Percentiles rank a stretch among this genome's conserved stretches.
phyloP scores from a whole-genome alignment of 2,113 vertebrate genomes.

The Phocoena sinus region DNA sequence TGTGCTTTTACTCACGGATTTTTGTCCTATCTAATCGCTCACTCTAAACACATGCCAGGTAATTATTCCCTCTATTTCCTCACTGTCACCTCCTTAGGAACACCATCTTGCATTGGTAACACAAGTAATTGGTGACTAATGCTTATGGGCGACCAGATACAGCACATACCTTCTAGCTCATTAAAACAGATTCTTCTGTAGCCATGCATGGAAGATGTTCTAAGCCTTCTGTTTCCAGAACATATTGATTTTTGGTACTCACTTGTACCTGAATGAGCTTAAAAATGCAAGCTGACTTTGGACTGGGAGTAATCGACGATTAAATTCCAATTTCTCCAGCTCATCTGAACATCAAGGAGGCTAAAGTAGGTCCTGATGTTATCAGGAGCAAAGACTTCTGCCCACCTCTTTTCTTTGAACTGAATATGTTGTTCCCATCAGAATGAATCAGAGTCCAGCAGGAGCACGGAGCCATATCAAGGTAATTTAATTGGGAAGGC shows the following conservation, averaged over 20 bases:
- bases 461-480: not conserved
- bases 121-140: not conserved
- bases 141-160: not conserved
- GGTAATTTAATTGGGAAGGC: constrained; percentile 42
- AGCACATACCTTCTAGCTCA: not conserved
- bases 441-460: not conserved
- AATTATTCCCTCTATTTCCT: not conserved
- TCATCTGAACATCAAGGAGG: not conserved
- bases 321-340: not conserved
- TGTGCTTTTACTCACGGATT: not conserved
- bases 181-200: not conserved
- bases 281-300: not conserved
- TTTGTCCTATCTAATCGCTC: not conserved
- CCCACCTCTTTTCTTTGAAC: not conserved
- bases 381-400: not conserved
- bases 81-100: not conserved
- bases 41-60: not conserved
- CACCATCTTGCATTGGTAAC: not conserved
- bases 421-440: not conserved
- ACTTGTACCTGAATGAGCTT: not conserved
- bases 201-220: not conserved
- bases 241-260: not conserved
- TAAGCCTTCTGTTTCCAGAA: not conserved
- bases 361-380: not conserved
- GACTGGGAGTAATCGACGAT: not conserved